Base-by-base conservation (phyloP, 2,797 vertebrate genomes). In the Fratercula arctica region DNA sequence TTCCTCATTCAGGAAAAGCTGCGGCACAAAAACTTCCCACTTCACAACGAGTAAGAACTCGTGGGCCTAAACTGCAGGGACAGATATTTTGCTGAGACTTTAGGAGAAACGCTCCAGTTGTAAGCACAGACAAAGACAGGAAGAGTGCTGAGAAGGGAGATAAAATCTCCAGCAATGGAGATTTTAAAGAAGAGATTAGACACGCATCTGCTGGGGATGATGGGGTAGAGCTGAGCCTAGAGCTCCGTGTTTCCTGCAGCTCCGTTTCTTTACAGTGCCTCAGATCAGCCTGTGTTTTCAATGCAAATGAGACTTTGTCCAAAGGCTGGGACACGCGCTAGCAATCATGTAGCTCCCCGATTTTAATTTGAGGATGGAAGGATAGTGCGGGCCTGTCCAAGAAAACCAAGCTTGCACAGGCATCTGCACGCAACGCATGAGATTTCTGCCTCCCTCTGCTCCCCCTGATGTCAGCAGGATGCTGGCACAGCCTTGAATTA, bases 351-450 rank as follows among this genome's bases (percentile, higher is more conserved):
- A 72, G 28, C 33, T 60, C 64, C 35, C 24, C 2, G 1, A 0
- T 29, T 87, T 78, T 33, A 51, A 74, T 24, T 46, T 7, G 2
- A 1, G 15, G 33, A 12, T 25, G 37, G 56, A 73, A 74, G 19
- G 78, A 39, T 7, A 17, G 26, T 12, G 78, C 6, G 0, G 24
- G n/a, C 45, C 72, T 26, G 10, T 31, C 37, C 46, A 16, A 24
- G 28, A 21, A 75, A 91, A 19, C 63, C 83, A 74, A 51, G 24
- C 24, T 83, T 1, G 0, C 48, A 60, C 26, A 19, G 0, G 1
- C 4, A 8, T n/a, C 51, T 18, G 16, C 37, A 37, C 0, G 0
- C 19, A 33, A 31, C 16, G 59, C 29, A 0, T 4, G 57, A 54
- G 69, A 63, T 41, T 26, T 18, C 35, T 0, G 53, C 73, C 84